Base-by-base conservation (phyloP, 2,113 vertebrate genomes). In the Trochalopteron elliotii region DNA sequence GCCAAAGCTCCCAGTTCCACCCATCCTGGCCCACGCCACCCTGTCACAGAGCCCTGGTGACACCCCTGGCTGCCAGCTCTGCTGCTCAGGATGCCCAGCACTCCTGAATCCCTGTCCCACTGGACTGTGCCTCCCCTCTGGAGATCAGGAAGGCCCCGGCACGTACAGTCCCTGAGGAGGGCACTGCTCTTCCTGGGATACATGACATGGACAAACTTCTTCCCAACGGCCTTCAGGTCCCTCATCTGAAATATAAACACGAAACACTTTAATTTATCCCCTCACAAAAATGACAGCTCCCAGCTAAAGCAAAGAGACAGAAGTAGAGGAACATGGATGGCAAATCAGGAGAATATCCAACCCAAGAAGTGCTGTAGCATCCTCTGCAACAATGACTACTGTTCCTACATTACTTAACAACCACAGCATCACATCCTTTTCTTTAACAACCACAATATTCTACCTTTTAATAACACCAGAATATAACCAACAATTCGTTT, bases 151-250 rank as follows among this genome's bases (percentile, higher is more conserved):
- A 64, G 23, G 8, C 15, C 7, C 42, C n/a, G 7, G 75, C 93
- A 98, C 99, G 64, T 92, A 99, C 98, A 99, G 96, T 99, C 99
- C 97, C 99, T 98, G 84, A 99, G 98, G 67, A 99, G 98, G 0
- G 98, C 94, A 6, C 98, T 98, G 93, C 99, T 99, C 95, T 99
- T 98, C 96, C 98, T 99, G 4, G 99, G 99, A 65, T 99, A 99
- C 98, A 99, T 98, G 57, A 99, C 99, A 37, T 99, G 99, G 92
- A 99, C 92, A 97, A 99, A 99, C 94, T 99, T 99, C 93, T 99
- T 99, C 31, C 99, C 99, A 93, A 99, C 99, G 0, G 99, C 99
- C 89, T 98, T 99, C 85, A 99, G 97, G 92, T 99, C 99, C 93
- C 99, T 98, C 98, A 99, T 96, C 99, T 99, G 97, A 95, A 98